These are phyloP conservation scores for Druon quercuslanigerum DNA, from an alignment of 1,140 invertebrate genomes.

Conservation along the genomic window DNA sequence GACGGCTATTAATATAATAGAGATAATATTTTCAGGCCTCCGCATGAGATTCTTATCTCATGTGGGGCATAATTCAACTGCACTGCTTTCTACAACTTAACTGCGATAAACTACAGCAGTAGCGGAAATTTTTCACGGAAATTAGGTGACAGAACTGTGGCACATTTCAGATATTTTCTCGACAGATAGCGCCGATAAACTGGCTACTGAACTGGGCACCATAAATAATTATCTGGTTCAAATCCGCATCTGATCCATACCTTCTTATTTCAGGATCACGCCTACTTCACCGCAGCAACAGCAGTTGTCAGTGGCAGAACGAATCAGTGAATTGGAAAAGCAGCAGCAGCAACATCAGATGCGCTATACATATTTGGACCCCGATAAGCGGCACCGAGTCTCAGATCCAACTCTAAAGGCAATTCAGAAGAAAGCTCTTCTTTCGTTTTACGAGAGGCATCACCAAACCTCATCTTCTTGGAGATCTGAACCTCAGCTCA, in stretches of 20 bases:
- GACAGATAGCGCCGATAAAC: not conserved
- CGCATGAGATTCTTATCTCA: not conserved
- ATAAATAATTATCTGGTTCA: not conserved
- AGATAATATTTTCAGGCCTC: slow-evolving; percentile 5
- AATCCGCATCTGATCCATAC: not conserved
- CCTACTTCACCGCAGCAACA: slow-evolving; percentile 72
- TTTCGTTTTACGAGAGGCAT: slow-evolving; percentile 90
- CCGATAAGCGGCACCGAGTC: slow-evolving; percentile 84
- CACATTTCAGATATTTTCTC: not conserved
- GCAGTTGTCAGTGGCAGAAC: slow-evolving; percentile 82
- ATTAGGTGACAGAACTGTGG: slow-evolving; percentile 1
- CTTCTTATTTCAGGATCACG: slow-evolving; percentile 57
- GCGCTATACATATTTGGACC: slow-evolving; percentile 84
- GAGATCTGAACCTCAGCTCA: slow-evolving; percentile 80
- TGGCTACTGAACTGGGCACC: not conserved
- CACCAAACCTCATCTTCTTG: slow-evolving; percentile 76
- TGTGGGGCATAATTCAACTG: slow-evolving; percentile 1
- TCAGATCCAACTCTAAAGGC: slow-evolving; percentile 88
- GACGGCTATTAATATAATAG: slow-evolving; percentile 25
- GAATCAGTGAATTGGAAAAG: slow-evolving; percentile 84
- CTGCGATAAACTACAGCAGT: slow-evolving; percentile 6
- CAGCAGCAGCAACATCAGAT: slow-evolving; percentile 75
- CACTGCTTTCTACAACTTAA: slow-evolving; percentile 16
- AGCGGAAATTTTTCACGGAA: not conserved
- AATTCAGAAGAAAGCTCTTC: slow-evolving; percentile 90